Conservation (phyloP, 2,888 invertebrate species). For the Sipha maydis region DNA sequence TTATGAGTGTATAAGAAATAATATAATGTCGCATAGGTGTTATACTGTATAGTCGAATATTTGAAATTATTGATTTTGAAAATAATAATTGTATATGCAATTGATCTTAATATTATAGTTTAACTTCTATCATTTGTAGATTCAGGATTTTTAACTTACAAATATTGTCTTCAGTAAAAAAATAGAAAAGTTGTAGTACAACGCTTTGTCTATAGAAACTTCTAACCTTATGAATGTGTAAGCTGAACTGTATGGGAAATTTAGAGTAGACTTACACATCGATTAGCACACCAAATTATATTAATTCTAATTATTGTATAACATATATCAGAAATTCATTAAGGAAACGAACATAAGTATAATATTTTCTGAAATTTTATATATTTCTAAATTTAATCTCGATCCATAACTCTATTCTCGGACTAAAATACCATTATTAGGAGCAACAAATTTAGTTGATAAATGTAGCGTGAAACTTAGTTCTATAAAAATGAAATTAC, state of each 20-base stretch:
- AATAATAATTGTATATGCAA: not conserved
- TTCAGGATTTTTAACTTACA: not conserved
- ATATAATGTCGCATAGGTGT: not conserved
- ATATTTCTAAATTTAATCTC: too few species aligned
- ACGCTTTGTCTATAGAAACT: not conserved
- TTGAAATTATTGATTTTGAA: not conserved
- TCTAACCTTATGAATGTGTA: constrained; percentile 7
- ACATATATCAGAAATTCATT: not conserved
- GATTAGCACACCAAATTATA: not conserved
- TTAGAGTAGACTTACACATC: not conserved
- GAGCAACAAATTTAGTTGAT: too few species aligned
- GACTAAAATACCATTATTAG: too few species aligned
- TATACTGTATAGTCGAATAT: not conserved
- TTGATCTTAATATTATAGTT: not conserved
- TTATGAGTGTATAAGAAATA: not conserved
- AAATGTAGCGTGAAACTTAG: too few species aligned
- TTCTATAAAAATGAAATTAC: too few species aligned
- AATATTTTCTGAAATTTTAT: too few species aligned
- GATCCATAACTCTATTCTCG: too few species aligned
- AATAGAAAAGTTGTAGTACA: not conserved
- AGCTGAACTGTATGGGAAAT: not conserved
- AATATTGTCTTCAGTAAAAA: not conserved
- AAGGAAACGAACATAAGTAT: not conserved
- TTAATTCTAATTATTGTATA: not conserved
- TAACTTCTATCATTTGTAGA: not conserved